Conservation (phyloP, 2,113 vertebrate genomes). For the Oreamnos americanus region DNA sequence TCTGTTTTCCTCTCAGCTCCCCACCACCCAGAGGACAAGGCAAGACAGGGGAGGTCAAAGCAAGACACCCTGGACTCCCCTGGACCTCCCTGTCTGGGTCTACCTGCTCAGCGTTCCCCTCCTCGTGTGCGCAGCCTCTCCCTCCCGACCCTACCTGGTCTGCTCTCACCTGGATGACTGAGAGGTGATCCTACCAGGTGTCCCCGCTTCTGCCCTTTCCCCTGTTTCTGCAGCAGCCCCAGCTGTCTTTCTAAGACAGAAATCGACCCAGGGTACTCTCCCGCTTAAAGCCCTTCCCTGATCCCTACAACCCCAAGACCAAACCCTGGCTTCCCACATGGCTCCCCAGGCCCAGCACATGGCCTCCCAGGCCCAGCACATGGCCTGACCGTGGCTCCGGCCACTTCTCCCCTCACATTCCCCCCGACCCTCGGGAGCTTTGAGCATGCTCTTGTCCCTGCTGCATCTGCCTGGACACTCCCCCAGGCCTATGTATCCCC, state of each 20-base stretch:
- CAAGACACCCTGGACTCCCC: not conserved
- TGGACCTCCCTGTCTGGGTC: rapidly evolving
- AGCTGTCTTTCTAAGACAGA: not conserved
- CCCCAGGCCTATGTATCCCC: not conserved
- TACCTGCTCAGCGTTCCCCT: rapidly evolving
- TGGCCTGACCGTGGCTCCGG: not conserved
- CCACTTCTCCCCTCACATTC: not conserved
- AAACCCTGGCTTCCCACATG: not conserved
- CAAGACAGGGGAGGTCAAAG: not conserved
- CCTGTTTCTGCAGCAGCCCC: not conserved
- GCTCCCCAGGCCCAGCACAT: not conserved
- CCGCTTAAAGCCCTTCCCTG: not conserved
- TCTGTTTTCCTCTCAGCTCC: not conserved
- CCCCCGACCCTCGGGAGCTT: not conserved
- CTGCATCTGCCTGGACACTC: not conserved
- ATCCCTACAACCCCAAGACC: not conserved
- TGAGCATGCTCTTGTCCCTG: not conserved
- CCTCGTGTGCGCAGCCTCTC: not conserved
- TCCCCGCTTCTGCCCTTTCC: not conserved
- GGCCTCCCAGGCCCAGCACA: not conserved
- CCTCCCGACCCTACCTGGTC: not conserved
- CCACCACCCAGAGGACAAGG: not conserved
- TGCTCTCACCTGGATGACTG: not conserved
- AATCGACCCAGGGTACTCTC: rapidly evolving
- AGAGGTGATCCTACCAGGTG: not conserved